Percentiles rank a stretch among this genome's conserved stretches.
Conservation (phyloP, 2,797 vertebrate genomes). For the Gymnocypris eckloni region DNA sequence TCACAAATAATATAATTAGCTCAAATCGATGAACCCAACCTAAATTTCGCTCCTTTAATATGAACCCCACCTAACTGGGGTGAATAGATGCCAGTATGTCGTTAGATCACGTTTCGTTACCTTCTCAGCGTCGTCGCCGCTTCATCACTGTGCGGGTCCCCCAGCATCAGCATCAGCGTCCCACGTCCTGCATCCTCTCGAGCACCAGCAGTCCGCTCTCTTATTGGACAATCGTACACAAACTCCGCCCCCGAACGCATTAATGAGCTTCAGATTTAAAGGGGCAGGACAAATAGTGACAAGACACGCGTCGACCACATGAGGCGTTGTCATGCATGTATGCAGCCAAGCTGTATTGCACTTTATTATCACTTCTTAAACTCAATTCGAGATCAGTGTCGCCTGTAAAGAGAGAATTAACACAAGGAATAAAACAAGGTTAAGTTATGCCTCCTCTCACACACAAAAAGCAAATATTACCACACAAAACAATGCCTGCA, state of each 20-base stretch:
- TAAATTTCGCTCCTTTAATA: neutral
- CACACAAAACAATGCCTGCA: too few relatives aligned
- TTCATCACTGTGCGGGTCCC: constrained; percentile 68
- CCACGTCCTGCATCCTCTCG: constrained; percentile 71
- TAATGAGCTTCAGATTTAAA: constrained; percentile 60
- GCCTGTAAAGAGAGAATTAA: neutral
- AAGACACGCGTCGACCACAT: constrained; percentile 8
- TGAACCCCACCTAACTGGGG: neutral
- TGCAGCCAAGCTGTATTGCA: neutral
- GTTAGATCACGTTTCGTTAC: constrained; percentile 58
- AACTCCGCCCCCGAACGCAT: constrained; percentile 70
- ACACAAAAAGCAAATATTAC: neutral
- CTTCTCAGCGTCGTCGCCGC: constrained; percentile 74
- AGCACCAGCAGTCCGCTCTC: constrained; percentile 75
- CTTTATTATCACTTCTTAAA: neutral
- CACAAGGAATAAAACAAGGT: neutral
- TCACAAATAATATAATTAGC: constrained; percentile 27
- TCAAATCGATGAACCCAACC: constrained; percentile 1
- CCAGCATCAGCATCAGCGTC: constrained; percentile 74
- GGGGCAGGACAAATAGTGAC: constrained; percentile 42
- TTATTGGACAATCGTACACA: constrained; percentile 76
- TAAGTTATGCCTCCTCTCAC: neutral
- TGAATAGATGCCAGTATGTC: constrained; percentile 2
- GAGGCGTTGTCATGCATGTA: constrained; percentile 38
- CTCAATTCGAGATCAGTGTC: neutral